phyloP scores from a whole-genome alignment of 2,888 invertebrate genomes.

The Timandra comae region DNA sequence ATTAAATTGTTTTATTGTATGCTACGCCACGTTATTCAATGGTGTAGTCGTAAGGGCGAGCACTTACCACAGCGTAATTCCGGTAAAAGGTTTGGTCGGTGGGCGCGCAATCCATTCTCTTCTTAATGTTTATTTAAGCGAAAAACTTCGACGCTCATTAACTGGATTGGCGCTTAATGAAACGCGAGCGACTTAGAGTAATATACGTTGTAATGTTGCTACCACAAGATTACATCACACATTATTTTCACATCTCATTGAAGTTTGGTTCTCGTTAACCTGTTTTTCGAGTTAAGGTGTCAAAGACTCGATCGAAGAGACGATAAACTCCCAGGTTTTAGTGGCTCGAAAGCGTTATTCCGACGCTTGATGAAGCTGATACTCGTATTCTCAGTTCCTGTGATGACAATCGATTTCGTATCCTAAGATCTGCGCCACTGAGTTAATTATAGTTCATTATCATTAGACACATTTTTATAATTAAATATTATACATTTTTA shows the following conservation, averaged over 20 bases:
- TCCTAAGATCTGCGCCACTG: too few relatives aligned
- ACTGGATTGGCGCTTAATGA: constrained; percentile 63
- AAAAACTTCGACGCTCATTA: constrained; percentile 67
- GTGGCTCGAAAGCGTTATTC: constrained; percentile 23
- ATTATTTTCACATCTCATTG: constrained; percentile 63
- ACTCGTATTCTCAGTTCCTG: constrained; percentile 3
- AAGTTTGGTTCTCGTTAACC: constrained; percentile 50
- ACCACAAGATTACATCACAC: constrained; percentile 53
- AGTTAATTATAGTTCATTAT: too few relatives aligned
- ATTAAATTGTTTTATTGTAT: too few relatives aligned
- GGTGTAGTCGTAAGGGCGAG: constrained; percentile 46
- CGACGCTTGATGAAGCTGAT: constrained; percentile 12
- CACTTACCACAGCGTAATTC: constrained; percentile 63
- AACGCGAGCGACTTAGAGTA: constrained; percentile 49
- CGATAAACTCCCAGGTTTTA: constrained; percentile 50
- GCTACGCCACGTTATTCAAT: too few relatives aligned
- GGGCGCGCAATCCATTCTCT: constrained; percentile 51
- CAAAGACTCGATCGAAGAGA: constrained; percentile 42
- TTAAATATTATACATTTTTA: too few relatives aligned
- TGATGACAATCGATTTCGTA: constrained; percentile 16
- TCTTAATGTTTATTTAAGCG: constrained; percentile 71
- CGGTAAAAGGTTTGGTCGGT: constrained; percentile 59
- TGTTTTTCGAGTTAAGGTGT: constrained; percentile 53
- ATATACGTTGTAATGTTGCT: constrained; percentile 33
- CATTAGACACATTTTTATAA: too few relatives aligned